Evolutionary conservation across 2,888 invertebrate species (phyloP).

Genomic region (Philonicus albiceps): DNA sequence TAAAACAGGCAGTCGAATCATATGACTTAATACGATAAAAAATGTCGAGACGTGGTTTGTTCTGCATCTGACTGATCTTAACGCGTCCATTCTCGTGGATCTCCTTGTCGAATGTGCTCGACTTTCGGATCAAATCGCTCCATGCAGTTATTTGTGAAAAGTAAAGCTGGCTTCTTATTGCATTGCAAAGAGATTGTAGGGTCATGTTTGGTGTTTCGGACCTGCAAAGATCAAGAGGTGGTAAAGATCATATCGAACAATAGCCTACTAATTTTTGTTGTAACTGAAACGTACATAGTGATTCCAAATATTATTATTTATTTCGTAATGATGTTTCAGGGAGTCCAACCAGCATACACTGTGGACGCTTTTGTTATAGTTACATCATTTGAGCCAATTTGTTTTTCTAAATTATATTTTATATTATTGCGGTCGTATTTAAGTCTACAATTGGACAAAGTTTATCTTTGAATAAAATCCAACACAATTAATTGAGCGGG

Average conservation of each 20-base stretch:
- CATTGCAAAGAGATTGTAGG: conserved; percentile 82
- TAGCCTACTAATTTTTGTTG: background rate
- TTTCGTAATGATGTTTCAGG: background rate
- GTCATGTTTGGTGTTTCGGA: conserved; percentile 72
- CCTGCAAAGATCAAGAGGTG: conserved; percentile 50
- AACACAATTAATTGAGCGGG: background rate
- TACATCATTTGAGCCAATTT: background rate
- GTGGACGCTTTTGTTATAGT: background rate
- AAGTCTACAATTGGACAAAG: background rate
- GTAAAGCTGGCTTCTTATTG: conserved; percentile 92
- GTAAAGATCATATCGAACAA: background rate
- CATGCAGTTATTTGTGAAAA: conserved; percentile 97
- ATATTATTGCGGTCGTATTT: background rate
- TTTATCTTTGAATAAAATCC: background rate
- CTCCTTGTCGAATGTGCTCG: conserved; percentile 56
- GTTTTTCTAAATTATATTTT: background rate
- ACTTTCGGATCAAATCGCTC: conserved; percentile 66
- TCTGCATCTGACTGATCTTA: conserved; percentile 49
- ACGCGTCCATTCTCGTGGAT: conserved; percentile 63
- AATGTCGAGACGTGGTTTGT: conserved; percentile 61
- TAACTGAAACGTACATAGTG: background rate
- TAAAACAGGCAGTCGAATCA: conserved; percentile 59
- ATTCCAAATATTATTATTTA: background rate
- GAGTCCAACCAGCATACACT: background rate
- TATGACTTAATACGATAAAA: conserved; percentile 61